These are phyloP conservation scores for Acrocephalus kingi DNA, from an alignment of 2,113 vertebrate genomes.

Conservation along the genomic window DNA sequence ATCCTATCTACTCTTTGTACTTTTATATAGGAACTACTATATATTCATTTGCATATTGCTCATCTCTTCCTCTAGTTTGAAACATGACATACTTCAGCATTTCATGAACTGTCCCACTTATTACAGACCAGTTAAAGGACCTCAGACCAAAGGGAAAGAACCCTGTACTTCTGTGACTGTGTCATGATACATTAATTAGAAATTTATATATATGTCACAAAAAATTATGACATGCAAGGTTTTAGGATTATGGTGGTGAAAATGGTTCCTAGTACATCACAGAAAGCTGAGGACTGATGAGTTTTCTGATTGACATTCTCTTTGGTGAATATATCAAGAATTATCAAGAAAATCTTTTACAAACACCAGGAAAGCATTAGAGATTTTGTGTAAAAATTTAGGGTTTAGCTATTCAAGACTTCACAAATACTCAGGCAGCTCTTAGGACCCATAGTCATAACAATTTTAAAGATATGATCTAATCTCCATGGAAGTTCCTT, in stretches of 20 bases:
- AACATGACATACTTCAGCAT: background rate
- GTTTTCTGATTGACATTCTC: background rate
- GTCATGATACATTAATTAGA: background rate
- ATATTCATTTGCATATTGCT: background rate
- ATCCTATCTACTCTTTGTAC: background rate
- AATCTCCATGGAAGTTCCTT: background rate
- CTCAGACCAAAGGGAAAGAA: background rate
- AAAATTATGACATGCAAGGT: background rate
- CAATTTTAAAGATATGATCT: background rate
- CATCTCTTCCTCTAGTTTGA: background rate
- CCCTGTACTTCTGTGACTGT: background rate
- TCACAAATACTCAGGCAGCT: background rate
- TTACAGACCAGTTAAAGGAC: background rate
- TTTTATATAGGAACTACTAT: background rate
- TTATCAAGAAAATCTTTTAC: background rate
- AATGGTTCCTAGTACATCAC: background rate
- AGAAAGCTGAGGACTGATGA: background rate
- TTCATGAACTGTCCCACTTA: background rate
- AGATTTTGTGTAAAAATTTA: background rate
- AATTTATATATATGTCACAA: background rate
- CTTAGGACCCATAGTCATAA: background rate
- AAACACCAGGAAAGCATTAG: background rate
- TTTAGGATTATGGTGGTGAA: background rate
- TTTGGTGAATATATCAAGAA: background rate
- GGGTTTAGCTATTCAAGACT: background rate